phyloP scores from a whole-genome alignment of 2,113 vertebrate species.

The Xenotilapia caudafasciata region DNA sequence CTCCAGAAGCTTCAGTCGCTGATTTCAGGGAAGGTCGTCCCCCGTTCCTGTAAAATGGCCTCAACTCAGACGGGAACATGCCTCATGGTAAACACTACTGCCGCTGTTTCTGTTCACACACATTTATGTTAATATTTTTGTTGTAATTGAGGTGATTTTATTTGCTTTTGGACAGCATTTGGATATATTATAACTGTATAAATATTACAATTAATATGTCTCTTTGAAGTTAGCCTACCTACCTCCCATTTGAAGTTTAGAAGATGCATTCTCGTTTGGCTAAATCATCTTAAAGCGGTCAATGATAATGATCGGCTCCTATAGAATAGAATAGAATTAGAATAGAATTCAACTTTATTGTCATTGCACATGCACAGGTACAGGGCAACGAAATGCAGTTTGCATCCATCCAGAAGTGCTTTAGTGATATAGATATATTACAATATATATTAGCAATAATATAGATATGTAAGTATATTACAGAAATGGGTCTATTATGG shows the following conservation, averaged over 20 bases:
- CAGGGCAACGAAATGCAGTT: too few species aligned
- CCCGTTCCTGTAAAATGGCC: slow-evolving; percentile 61
- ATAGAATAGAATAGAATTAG: too few species aligned
- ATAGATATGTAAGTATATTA: too few species aligned
- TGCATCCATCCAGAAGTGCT: too few species aligned
- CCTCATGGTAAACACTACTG: slow-evolving; percentile 42
- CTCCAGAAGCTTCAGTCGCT: slow-evolving; percentile 62
- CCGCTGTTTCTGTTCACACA: rapidly evolving
- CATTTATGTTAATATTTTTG: not conserved
- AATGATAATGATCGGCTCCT: not conserved
- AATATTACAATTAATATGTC: not conserved
- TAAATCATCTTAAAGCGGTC: not conserved
- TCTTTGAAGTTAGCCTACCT: not conserved
- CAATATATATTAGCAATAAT: too few species aligned
- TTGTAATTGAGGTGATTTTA: not conserved
- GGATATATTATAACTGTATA: not conserved
- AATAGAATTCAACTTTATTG: too few species aligned
- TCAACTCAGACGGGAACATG: slow-evolving; percentile 65
- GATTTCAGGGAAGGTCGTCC: slow-evolving; percentile 59
- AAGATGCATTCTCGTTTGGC: not conserved
- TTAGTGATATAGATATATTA: too few species aligned
- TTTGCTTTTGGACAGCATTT: rapidly evolving
- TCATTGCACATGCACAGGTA: too few species aligned
- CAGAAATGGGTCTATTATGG: too few species aligned
- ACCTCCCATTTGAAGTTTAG: not conserved